Conservation (phyloP, 2,797 vertebrate genomes). For the Heteromormyrus szaboi region DNA sequence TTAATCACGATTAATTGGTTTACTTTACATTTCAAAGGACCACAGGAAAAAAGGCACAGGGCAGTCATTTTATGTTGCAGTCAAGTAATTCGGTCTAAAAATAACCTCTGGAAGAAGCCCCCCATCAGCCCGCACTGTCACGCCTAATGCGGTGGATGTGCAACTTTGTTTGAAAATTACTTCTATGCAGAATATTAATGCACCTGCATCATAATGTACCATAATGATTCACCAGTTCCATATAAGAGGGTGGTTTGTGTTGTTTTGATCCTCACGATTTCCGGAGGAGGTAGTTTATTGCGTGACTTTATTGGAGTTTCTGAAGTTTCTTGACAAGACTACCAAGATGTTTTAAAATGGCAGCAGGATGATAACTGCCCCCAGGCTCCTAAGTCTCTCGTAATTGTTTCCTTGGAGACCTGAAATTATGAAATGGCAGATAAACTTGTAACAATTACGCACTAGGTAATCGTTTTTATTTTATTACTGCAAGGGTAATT, state of each 20-base stretch:
- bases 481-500: slow-evolving; percentile 1
- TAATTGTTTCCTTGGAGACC: slow-evolving; percentile 13
- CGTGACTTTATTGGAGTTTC: neutral
- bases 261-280: neutral
- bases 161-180: neutral
- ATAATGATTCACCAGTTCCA: neutral
- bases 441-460: neutral
- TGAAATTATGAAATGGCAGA: slow-evolving; percentile 6
- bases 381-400: neutral
- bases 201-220: neutral
- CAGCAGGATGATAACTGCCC: slow-evolving; percentile 1
- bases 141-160: neutral
- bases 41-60: neutral
- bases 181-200: neutral
- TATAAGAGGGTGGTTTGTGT: neutral
- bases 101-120: neutral
- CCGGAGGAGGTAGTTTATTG: neutral
- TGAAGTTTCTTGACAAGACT: neutral
- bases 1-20: slow-evolving; percentile 4
- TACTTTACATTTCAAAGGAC: slow-evolving; percentile 16
- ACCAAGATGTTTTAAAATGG: slow-evolving; percentile 11
- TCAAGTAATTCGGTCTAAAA: neutral
- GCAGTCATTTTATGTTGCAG: neutral
- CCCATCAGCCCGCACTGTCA: neutral
- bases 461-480: neutral